A percentile compares a stretch with the other conserved stretches of the same genome.
Conservation (phyloP, 2,113 vertebrate genomes). For the Sylvia atricapilla region DNA sequence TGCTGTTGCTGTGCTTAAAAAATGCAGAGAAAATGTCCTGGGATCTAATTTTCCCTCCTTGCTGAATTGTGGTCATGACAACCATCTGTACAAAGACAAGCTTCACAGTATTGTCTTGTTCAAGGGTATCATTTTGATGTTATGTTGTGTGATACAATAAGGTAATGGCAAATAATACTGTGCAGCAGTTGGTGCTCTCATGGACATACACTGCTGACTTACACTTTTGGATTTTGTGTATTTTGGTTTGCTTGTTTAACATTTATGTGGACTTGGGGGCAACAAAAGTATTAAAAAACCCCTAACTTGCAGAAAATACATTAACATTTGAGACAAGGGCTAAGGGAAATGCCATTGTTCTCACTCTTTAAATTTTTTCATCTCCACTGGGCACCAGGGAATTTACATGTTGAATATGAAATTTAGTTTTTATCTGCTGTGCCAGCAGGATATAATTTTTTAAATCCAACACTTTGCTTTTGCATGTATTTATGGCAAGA, state of each 20-base stretch:
- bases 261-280: neutral
- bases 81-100: constrained; percentile 63
- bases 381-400: neutral
- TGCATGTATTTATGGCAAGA: neutral
- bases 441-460: neutral
- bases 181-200: neutral
- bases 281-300: neutral
- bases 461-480: neutral
- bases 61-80: constrained; percentile 44
- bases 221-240: neutral
- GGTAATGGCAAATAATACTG: constrained; percentile 26
- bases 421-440: neutral
- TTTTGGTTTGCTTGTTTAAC: neutral
- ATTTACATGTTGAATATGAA: neutral
- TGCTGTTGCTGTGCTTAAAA: constrained; percentile 27
- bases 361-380: neutral
- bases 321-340: neutral
- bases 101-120: neutral
- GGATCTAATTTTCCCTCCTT: constrained; percentile 58
- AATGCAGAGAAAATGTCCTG: constrained; percentile 50
- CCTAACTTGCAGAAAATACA: neutral
- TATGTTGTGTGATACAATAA: neutral
- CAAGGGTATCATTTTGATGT: constrained; percentile 27
- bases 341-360: neutral
- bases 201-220: neutral